A percentile compares a stretch with the other conserved stretches of the same genome.
Evolutionary conservation across 2,888 invertebrate species (phyloP).

Genomic region (Pycnomerus fuliginosus): DNA sequence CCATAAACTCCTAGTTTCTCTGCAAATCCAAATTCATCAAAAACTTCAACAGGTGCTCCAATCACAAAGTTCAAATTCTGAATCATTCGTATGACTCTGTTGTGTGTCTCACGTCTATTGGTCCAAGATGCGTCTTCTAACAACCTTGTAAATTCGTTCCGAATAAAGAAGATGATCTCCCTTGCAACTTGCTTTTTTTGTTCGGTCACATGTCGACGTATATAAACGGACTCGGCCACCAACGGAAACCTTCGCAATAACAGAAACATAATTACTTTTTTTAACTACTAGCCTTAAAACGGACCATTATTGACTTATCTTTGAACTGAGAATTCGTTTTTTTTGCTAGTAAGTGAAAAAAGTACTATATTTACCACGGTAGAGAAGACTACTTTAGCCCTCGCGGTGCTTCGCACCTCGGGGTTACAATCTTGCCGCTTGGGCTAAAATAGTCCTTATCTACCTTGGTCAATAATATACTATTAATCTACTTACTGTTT

Average conservation of each 20-base stretch:
- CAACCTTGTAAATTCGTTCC: slow-evolving; percentile 23
- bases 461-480: background rate
- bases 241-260: slow-evolving; percentile 33
- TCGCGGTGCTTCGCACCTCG: too few species aligned
- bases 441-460: too few species aligned
- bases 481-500: slow-evolving; percentile 30
- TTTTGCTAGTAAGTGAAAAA: too few species aligned
- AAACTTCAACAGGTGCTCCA: slow-evolving; percentile 35
- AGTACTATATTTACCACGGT: too few species aligned
- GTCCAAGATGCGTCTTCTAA: slow-evolving; percentile 33
- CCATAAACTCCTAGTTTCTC: slow-evolving; percentile 40
- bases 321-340: too few species aligned
- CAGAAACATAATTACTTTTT: slow-evolving; percentile 1
- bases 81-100: too few species aligned
- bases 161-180: slow-evolving; percentile 31
- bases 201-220: slow-evolving; percentile 25
- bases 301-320: too few species aligned
- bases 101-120: too few species aligned
- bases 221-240: slow-evolving; percentile 30
- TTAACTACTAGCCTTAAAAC: too few species aligned
- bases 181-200: slow-evolving; percentile 24
- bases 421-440: too few species aligned
- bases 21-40: slow-evolving; percentile 30
- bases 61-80: slow-evolving; percentile 25
- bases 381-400: too few species aligned